phyloP scores from a whole-genome alignment of 1,140 invertebrate species.

The Solenopsis fugax region DNA sequence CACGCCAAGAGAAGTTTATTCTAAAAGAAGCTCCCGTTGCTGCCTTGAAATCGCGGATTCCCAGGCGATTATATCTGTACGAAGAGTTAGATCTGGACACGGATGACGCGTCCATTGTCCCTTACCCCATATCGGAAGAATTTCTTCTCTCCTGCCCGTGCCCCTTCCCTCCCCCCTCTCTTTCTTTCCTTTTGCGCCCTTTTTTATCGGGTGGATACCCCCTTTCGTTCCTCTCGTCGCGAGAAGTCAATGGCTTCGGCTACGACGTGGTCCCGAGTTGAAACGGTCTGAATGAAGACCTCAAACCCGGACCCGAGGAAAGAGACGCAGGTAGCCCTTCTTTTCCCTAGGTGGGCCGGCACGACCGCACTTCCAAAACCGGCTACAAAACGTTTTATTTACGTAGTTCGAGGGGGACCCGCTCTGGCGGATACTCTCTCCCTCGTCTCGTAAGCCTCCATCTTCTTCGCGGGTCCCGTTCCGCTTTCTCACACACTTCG shows the following conservation, averaged over 20 bases:
- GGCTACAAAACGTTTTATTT: conserved; percentile 82
- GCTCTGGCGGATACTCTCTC: conserved; percentile 11
- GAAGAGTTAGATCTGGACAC: conserved; percentile 70
- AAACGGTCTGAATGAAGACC: conserved; percentile 78
- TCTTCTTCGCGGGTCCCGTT: conserved; percentile 43
- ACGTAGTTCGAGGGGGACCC: conserved; percentile 55
- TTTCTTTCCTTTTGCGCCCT: not conserved
- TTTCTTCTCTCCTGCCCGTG: conserved; percentile 17
- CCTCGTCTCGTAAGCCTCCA: not conserved
- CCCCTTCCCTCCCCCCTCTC: not conserved
- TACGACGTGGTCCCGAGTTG: conserved; percentile 21
- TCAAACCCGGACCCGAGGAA: conserved; percentile 62
- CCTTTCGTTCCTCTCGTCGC: conserved; percentile 26
- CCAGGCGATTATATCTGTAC: conserved; percentile 84
- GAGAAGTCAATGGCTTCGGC: conserved; percentile 68
- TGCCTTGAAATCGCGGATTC: conserved; percentile 77
- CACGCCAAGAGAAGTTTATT: conserved; percentile 24
- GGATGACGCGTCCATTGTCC: conserved; percentile 72
- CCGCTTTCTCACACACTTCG: conserved; percentile 65
- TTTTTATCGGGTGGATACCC: not conserved
- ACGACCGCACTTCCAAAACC: conserved; percentile 80
- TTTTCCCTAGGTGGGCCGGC: conserved; percentile 73
- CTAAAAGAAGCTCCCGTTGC: conserved; percentile 43
- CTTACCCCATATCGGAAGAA: conserved; percentile 59
- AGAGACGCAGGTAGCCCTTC: conserved; percentile 77